Evolutionary conservation across 1,140 invertebrate genomes (phyloP).

Genomic region (Phortica variegata): DNA sequence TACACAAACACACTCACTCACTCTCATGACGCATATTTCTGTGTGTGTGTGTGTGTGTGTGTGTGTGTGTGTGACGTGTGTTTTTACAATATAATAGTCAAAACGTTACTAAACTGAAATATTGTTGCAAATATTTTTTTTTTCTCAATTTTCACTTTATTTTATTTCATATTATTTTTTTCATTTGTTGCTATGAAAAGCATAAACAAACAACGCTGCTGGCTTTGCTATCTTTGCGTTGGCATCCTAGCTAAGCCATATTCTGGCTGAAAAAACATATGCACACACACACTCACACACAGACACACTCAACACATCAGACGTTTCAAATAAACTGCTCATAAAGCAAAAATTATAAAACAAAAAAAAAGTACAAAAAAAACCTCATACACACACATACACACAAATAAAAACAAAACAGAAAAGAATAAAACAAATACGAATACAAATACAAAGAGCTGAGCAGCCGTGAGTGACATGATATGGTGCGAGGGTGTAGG

Average conservation of each 20-base stretch:
- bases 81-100: conserved; percentile 54
- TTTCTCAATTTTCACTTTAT: conserved; percentile 26
- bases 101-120: conserved; percentile 29
- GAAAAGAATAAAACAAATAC: no score
- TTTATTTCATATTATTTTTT: conserved; percentile 29
- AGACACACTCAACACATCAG: conserved; percentile 4
- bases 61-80: conserved; percentile 34
- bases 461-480: conserved; percentile 9
- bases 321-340: conserved; percentile 45
- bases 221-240: conserved; percentile 5
- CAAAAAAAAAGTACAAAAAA: conserved; percentile 29
- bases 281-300: conserved; percentile 17
- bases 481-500: conserved; percentile 7
- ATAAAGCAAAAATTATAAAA: conserved; percentile 34
- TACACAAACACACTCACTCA: no score
- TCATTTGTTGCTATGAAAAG: conserved; percentile 45
- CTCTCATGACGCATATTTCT: no score
- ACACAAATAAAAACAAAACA: no score
- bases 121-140: conserved; percentile 41
- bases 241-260: background rate
- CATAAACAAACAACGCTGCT: conserved; percentile 32
- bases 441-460: conserved; percentile 24
- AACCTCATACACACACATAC: no score
- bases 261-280: no score
- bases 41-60: background rate